A percentile compares a stretch with the other conserved stretches of the same genome.
Conservation (phyloP, 1,140 invertebrate genomes). For the Orius insidiosus region DNA sequence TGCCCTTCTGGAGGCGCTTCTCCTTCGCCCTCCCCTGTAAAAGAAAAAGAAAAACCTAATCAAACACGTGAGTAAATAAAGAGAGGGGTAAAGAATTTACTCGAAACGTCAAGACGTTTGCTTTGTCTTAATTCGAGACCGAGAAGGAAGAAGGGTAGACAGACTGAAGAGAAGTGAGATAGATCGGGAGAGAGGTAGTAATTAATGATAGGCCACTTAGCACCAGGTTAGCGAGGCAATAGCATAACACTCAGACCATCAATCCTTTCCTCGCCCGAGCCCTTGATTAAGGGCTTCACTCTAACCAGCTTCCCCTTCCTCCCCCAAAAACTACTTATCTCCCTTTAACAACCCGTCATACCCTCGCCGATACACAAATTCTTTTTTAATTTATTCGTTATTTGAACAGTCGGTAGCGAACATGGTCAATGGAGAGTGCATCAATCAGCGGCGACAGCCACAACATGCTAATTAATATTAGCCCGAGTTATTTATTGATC, state of each 20-base stretch:
- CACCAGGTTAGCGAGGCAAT: constrained; percentile 14
- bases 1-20: constrained; percentile 22
- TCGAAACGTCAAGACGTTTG: constrained; percentile 7
- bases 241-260: constrained; percentile 13
- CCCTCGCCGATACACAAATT: too few relatives aligned
- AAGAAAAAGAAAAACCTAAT: neutral
- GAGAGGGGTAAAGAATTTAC: constrained; percentile 2
- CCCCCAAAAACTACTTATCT: constrained; percentile 11
- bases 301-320: constrained; percentile 1
- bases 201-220: constrained; percentile 13
- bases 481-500: constrained; percentile 8
- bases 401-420: neutral
- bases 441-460: constrained; percentile 5
- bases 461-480: constrained; percentile 8
- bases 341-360: neutral
- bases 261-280: constrained; percentile 13
- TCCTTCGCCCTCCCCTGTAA: constrained; percentile 24
- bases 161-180: constrained; percentile 12
- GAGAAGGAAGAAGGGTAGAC: constrained; percentile 5
- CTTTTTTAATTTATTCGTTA: too few relatives aligned
- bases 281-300: constrained; percentile 9
- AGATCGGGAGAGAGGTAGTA: constrained; percentile 10
- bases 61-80: constrained; percentile 1
- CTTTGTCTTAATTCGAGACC: constrained; percentile 14
- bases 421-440: constrained; percentile 2